A percentile compares a stretch with the other conserved stretches of the same genome.
Evolutionary conservation across 64 coral and sea anemone species (phyloP).

Genomic region (Pachyseris speciosa): DNA sequence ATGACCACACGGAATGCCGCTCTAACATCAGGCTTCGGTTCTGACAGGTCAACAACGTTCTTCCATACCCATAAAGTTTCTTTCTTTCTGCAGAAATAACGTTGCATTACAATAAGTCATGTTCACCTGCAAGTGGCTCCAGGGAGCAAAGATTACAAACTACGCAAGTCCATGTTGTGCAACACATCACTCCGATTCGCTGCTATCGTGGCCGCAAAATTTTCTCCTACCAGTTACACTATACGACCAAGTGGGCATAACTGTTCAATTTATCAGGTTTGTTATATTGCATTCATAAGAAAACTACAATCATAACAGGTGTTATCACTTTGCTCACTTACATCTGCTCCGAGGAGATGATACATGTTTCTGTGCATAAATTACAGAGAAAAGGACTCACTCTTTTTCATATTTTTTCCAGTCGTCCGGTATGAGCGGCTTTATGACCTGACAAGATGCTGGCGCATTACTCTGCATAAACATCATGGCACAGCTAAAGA

Average conservation of each 20-base stretch:
- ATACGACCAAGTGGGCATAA: no score
- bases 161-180: no score
- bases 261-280: no score
- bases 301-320: no score
- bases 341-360: no score
- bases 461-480: conserved; percentile 86
- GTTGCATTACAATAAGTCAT: not conserved
- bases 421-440: conserved; percentile 67
- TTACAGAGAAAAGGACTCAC: conserved; percentile 26
- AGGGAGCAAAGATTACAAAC: no score
- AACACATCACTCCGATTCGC: no score
- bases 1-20: conserved; percentile 83
- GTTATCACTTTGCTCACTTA: no score
- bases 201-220: no score
- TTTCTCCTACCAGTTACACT: no score
- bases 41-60: conserved; percentile 30
- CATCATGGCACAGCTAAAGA: conserved; percentile 87
- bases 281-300: no score
- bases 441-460: conserved; percentile 71
- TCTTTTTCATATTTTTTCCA: conserved; percentile 60
- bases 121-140: not conserved
- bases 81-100: conserved; percentile 50
- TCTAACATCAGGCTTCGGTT: conserved; percentile 65
- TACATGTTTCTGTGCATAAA: not conserved
- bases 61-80: conserved; percentile 65